Conservation (phyloP, 2,888 invertebrate species). For the Ornithoptera priamus region DNA sequence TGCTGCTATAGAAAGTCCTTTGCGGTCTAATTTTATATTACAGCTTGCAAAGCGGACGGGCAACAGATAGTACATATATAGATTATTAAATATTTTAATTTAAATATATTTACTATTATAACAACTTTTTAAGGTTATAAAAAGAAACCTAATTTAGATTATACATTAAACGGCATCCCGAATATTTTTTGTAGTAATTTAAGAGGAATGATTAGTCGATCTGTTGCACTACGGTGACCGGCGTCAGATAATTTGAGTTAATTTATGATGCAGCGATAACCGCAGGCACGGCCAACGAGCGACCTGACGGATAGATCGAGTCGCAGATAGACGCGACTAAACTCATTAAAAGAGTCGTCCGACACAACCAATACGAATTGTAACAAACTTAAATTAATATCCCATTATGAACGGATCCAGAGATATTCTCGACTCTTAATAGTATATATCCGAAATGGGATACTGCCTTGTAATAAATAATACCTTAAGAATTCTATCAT, state of each 20-base stretch:
- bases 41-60: too few relatives aligned
- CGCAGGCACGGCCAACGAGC: conserved; percentile 39
- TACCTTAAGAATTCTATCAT: too few relatives aligned
- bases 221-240: conserved; percentile 40
- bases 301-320: conserved; percentile 61
- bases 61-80: too few relatives aligned
- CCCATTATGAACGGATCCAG: neutral
- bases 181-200: conserved; percentile 15
- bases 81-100: too few relatives aligned
- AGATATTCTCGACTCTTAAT: neutral
- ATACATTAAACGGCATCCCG: neutral
- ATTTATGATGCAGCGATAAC: conserved; percentile 65
- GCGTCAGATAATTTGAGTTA: conserved; percentile 58
- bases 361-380: conserved; percentile 30
- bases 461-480: neutral
- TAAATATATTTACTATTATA: too few relatives aligned
- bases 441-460: neutral
- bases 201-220: conserved; percentile 26
- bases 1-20: too few relatives aligned
- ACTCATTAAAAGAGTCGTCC: conserved; percentile 42
- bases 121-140: too few relatives aligned
- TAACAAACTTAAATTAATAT: conserved; percentile 41
- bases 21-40: too few relatives aligned
- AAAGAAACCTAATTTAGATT: neutral
- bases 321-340: conserved; percentile 44